These are phyloP conservation scores for Strigamia maritima DNA, from an alignment of 2,888 invertebrate genomes.

Conservation along the genomic window DNA sequence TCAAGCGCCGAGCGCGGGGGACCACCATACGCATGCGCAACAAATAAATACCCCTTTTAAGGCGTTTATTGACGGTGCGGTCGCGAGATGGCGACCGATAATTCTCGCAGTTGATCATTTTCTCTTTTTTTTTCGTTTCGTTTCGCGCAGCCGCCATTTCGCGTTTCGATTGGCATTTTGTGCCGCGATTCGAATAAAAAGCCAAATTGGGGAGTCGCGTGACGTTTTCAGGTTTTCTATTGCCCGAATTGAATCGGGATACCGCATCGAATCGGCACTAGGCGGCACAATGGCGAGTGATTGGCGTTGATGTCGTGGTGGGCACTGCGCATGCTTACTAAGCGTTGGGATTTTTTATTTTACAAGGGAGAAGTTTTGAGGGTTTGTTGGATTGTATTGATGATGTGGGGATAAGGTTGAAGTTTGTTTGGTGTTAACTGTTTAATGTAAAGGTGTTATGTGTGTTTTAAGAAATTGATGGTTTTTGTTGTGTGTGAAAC, in stretches of 20 bases:
- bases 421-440: too few species aligned
- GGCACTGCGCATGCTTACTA: background rate
- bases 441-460: too few species aligned
- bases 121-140: background rate
- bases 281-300: constrained; percentile 3
- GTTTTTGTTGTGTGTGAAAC: too few species aligned
- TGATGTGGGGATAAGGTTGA: too few species aligned
- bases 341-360: background rate
- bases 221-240: background rate
- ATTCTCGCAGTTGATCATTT: background rate
- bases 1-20: background rate
- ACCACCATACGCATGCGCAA: background rate
- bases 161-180: background rate
- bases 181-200: too few species aligned
- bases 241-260: background rate
- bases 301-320: too few species aligned
- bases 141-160: too few species aligned
- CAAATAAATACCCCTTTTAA: background rate
- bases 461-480: too few species aligned
- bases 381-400: background rate
- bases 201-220: background rate
- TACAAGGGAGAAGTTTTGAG: too few species aligned
- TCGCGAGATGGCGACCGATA: background rate
- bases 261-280: background rate
- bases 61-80: constrained; percentile 13